Evolutionary conservation across 2,113 vertebrate species (phyloP).

Genomic region (Scomber japonicus): DNA sequence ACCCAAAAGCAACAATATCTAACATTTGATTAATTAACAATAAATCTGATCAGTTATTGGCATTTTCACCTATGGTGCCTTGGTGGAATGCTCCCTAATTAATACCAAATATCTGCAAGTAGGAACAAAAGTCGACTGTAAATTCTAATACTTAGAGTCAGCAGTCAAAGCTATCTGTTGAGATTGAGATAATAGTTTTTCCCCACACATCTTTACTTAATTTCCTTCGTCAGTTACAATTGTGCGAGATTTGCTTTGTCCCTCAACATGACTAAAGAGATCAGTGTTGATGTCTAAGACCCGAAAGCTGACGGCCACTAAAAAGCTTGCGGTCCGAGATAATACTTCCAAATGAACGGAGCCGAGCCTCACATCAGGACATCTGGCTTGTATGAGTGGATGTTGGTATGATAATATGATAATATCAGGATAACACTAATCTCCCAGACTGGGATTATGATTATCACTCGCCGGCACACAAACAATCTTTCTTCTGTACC

Average conservation of each 20-base stretch:
- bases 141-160: too few relatives aligned
- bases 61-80: neutral
- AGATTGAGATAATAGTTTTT: neutral
- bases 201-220: neutral
- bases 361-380: conserved; percentile 31
- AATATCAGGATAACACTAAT: conserved; percentile 57
- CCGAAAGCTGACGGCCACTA: conserved; percentile 1
- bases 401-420: conserved; percentile 55
- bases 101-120: too few relatives aligned
- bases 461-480: conserved; percentile 39
- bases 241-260: neutral
- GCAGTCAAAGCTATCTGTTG: neutral
- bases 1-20: too few relatives aligned
- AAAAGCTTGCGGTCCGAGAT: neutral
- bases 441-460: conserved; percentile 64
- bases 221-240: neutral
- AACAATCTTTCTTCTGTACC: neutral
- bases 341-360: conserved; percentile 8
- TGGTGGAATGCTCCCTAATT: neutral
- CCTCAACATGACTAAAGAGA: conserved; percentile 15
- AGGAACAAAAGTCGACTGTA: neutral
- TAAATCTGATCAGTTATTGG: neutral
- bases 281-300: neutral
- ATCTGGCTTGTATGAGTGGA: conserved; percentile 36
- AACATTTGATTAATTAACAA: too few relatives aligned